phyloP scores from a whole-genome alignment of 2,888 invertebrate species.

The Ommatoiulus sabulosus region DNA sequence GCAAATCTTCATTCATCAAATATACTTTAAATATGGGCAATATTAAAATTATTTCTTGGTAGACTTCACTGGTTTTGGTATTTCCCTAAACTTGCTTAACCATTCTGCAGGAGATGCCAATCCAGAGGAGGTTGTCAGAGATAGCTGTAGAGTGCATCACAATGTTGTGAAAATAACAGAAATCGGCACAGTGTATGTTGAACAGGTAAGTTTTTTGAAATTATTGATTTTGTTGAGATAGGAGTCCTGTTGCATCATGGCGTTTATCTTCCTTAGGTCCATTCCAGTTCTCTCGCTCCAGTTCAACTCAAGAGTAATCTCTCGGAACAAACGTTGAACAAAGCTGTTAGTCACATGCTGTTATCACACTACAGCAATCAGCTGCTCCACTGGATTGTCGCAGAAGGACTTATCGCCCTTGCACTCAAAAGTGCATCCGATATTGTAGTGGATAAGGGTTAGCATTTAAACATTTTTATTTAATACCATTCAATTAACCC shows the following conservation, averaged over 20 bases:
- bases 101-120: background rate
- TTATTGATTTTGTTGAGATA: background rate
- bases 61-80: no score
- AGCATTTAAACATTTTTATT: background rate
- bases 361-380: slow-evolving; percentile 56
- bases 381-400: slow-evolving; percentile 38
- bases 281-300: background rate
- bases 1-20: no score
- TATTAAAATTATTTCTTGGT: no score
- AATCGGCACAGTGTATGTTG: slow-evolving; percentile 14
- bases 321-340: background rate
- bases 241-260: slow-evolving; percentile 17
- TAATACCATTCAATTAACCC: no score
- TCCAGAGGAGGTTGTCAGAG: background rate
- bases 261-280: slow-evolving; percentile 9
- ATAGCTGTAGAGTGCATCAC: slow-evolving; percentile 42
- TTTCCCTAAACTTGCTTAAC: no score
- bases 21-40: no score
- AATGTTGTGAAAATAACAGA: slow-evolving; percentile 49
- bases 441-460: background rate
- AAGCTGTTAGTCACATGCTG: slow-evolving; percentile 52
- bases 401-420: slow-evolving; percentile 40
- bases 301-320: background rate
- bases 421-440: background rate
- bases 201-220: slow-evolving; percentile 45